These are phyloP conservation scores for Sinocyclocheilus maitianheensis DNA, from an alignment of 2,113 vertebrate species.

Conservation along the genomic window DNA sequence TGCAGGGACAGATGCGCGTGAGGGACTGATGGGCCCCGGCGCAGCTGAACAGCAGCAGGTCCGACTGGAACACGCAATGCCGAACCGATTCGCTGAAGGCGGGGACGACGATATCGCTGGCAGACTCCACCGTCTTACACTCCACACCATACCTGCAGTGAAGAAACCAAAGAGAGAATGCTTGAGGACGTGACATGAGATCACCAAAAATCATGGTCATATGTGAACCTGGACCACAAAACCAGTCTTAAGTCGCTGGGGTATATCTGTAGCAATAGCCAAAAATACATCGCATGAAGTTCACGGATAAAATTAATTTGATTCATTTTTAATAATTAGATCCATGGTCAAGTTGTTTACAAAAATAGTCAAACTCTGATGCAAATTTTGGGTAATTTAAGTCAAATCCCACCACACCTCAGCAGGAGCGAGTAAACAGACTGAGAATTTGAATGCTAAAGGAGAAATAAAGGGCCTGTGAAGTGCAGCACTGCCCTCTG, in stretches of 20 bases:
- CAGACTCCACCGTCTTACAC: slow-evolving; percentile 88
- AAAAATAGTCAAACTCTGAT: neutral
- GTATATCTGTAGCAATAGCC: no score
- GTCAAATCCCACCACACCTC: neutral
- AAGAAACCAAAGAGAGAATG: slow-evolving; percentile 6
- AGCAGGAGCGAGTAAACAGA: neutral
- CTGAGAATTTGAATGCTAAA: neutral
- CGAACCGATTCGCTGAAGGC: slow-evolving; percentile 83
- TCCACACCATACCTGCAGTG: slow-evolving; percentile 82
- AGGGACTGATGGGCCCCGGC: slow-evolving; percentile 86
- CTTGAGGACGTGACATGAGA: neutral
- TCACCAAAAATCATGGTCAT: neutral
- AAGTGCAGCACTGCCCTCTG: neutral
- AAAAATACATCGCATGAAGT: no score
- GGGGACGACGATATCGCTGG: slow-evolving; percentile 88
- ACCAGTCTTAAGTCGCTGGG: no score
- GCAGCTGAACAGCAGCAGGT: slow-evolving; percentile 97
- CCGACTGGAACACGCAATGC: slow-evolving; percentile 94
- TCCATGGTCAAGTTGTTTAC: neutral
- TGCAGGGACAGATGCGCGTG: slow-evolving; percentile 91
- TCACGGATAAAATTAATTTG: no score
- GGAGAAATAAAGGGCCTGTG: neutral
- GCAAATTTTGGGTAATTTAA: neutral
- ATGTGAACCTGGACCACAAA: no score
- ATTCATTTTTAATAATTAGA: neutral